Conservation (phyloP, 2,113 vertebrate genomes). For the Mormyrus lacerda region DNA sequence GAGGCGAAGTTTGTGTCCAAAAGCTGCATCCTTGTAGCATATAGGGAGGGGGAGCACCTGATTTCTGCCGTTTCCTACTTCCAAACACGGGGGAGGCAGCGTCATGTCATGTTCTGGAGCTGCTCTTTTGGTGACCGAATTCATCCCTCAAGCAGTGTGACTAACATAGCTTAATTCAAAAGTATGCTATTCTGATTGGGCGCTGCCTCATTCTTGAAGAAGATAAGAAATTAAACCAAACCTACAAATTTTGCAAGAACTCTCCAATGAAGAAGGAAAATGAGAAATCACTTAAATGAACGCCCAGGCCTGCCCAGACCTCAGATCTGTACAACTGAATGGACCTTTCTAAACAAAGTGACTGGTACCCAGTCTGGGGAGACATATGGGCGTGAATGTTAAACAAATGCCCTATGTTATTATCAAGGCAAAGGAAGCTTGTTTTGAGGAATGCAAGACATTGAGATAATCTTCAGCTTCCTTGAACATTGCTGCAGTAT, state of each 20-base stretch:
- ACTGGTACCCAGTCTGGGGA: neutral
- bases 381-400: too few relatives aligned
- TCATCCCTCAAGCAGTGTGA: neutral
- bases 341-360: neutral
- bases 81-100: neutral
- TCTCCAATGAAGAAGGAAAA: neutral
- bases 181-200: neutral
- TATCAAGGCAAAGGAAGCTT: neutral
- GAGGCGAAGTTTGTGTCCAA: neutral
- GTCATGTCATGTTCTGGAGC: neutral
- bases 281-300: neutral
- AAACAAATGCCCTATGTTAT: neutral
- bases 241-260: neutral
- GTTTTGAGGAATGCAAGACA: neutral
- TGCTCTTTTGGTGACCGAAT: neutral
- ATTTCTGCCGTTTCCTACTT: neutral
- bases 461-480: too few relatives aligned
- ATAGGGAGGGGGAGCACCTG: neutral
- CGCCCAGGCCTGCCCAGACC: neutral
- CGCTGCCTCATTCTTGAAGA: neutral
- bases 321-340: neutral
- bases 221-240: neutral
- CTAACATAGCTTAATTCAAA: neutral
- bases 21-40: neutral
- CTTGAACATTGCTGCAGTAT: neutral